These are phyloP conservation scores for Drosophila pandora DNA, from an alignment of 1,140 invertebrate genomes.

Conservation along the genomic window DNA sequence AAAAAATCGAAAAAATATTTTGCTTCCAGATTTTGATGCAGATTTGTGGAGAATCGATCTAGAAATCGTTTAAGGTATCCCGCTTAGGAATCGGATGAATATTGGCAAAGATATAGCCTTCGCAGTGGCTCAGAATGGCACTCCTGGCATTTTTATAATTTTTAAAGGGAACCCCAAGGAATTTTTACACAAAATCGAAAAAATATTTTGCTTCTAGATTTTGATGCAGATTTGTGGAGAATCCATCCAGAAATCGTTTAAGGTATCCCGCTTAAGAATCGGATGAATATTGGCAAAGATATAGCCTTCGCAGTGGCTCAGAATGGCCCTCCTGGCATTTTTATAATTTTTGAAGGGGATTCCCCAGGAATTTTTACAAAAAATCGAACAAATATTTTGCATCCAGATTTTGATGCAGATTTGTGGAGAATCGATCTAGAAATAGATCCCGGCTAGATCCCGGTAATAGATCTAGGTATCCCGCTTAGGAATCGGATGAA, in stretches of 20 bases:
- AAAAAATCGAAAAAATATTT: too few species aligned
- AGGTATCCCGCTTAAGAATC: not conserved
- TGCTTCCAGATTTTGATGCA: too few species aligned
- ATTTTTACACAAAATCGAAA: not conserved
- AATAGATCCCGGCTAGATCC: too few species aligned
- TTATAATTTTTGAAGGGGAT: not conserved
- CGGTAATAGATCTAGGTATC: too few species aligned
- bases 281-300: not conserved
- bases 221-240: not conserved
- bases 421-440: not conserved
- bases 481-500: not conserved
- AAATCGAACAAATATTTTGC: not conserved
- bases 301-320: not conserved
- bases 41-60: too few species aligned
- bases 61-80: too few species aligned
- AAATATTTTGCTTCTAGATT: not conserved
- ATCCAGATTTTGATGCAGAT: not conserved
- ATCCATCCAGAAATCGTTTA: not conserved
- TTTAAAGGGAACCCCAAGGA: not conserved
- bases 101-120: not conserved
- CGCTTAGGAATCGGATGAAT: too few species aligned
- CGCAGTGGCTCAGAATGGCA: not conserved
- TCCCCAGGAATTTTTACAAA: not conserved
- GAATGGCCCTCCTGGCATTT: too few species aligned
- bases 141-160: not conserved